Conservation (phyloP, 2,113 vertebrate species). For the Corythoichthys haematopterus region DNA sequence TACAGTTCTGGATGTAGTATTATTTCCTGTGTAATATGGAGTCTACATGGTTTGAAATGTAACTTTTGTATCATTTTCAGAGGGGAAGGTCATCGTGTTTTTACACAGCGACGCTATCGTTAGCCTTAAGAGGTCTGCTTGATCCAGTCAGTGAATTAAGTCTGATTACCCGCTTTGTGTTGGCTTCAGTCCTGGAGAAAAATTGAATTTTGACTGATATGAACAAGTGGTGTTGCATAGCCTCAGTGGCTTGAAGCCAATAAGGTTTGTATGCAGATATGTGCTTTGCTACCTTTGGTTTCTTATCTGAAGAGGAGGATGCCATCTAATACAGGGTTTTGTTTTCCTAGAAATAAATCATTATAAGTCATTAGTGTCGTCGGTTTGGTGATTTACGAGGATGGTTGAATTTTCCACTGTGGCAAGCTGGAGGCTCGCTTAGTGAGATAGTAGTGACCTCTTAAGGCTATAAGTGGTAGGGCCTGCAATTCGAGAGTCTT, state of each 20-base stretch:
- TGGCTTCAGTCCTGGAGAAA: conserved; percentile 68
- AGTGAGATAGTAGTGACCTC: conserved; percentile 51
- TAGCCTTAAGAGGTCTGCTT: conserved; percentile 49
- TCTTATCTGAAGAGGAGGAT: conserved; percentile 27
- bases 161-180: conserved; percentile 62
- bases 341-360: conserved; percentile 16
- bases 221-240: conserved; percentile 59
- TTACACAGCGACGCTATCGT: conserved; percentile 47
- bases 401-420: conserved; percentile 13
- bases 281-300: conserved; percentile 6
- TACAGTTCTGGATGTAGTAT: neutral
- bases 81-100: conserved; percentile 38
- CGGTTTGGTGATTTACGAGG: neutral
- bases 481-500: neutral
- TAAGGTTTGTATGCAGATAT: conserved; percentile 8
- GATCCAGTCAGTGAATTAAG: conserved; percentile 68
- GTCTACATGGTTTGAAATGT: conserved; percentile 23
- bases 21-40: conserved; percentile 3
- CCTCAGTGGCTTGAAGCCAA: conserved; percentile 39
- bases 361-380: neutral
- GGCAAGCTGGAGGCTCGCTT: neutral
- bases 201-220: conserved; percentile 74
- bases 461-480: conserved; percentile 28
- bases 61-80: conserved; percentile 23
- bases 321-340: conserved; percentile 28